These are phyloP conservation scores for Mus musculus DNA, from an alignment of 2,113 vertebrate genomes.

Conservation along the genomic window GRCm39 chr11:84727501-84728000, in stretches of 20 bases:
- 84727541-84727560: constrained; percentile 89
- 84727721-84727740: no score
- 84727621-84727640: neutral
- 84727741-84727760: no score
- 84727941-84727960: neutral
- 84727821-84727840: constrained; percentile 36
- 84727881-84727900: constrained; percentile 11
- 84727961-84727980: neutral
- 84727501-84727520: constrained; percentile 97
- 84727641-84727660: no score
- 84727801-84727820: neutral
- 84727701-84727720: no score
- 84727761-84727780: no score
- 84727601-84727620: constrained; percentile 38
- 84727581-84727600: neutral
- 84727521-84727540: constrained; percentile 95
- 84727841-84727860: constrained; percentile 9
- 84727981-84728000: neutral
- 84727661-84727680: no score
- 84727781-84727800: no score
- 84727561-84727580: neutral
- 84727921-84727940: neutral
- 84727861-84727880: constrained; percentile 28
- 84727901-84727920: constrained; percentile 33
- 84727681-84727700: no score